Evolutionary conservation across 2,888 invertebrate genomes (phyloP), one percentile per base, ranked within the genome.

Genomic region (Lysandra bellargus): DNA sequence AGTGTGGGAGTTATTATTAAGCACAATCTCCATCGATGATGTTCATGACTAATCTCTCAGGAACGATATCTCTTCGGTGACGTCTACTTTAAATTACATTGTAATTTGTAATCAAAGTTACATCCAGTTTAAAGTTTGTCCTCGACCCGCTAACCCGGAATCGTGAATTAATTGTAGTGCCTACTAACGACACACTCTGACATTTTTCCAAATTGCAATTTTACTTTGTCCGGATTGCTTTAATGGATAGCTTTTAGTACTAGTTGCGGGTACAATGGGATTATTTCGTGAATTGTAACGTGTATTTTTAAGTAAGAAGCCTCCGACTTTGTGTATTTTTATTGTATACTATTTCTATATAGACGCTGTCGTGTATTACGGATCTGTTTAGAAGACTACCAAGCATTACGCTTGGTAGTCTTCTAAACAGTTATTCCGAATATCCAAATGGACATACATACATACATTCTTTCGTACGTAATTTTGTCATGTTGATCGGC

Each of bases 181-280:
- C 76, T 37, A 37, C 75, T 75, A 75, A 75, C 76, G 57, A 57
- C 57, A 76, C 33, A 53, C 76, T 76, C 57, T 33, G 76, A 57
- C 76, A 76, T 76, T 76, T 76, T 76, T 76, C 57, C 76, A 57
- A 76, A 76, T 76, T 57, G 76, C 53, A 76, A 76, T 76, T 57
- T 57, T n/a, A 84, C 83, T 83, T 84, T 83, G 81, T 80, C 80
- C 9, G 49, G 23, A 49, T 49, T 49, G 49, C 44, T 76, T 30
- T 53, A 76, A 57, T 33, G 53, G 7, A 33, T 33, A 30, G 75
- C 49, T 30, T 75, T 75, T 75, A 81, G 57, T 17, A 57, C 17
- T 57, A 17, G 57, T 57, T 57, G 57, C 14, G 17, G 9, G 49
- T 4, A 57, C 57, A 57, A 57, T 57, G 57, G 17, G 17, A 17